Base-by-base conservation (phyloP, 2,888 invertebrate genomes). In the Listrodromus nycthemerus region DNA sequence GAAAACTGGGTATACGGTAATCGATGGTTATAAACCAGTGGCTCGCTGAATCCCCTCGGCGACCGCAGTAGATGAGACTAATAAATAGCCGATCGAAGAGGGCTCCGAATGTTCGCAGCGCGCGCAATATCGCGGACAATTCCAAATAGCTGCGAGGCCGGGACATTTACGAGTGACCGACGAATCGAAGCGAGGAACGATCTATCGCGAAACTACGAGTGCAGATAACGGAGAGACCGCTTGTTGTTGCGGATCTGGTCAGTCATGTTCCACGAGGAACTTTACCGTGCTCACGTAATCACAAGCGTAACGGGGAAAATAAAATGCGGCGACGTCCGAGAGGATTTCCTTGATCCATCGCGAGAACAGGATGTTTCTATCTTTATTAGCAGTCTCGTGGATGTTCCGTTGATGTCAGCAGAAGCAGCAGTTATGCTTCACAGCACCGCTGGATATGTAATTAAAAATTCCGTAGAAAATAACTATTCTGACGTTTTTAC, bases 101-200 rank as follows among this genome's bases (percentile, higher is more conserved):
- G 5, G 48, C 74, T 21, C 30, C 21, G 33, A 61, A 13, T 61
- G 73, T 7, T 6, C 63, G 69, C 55, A 48, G 41, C 3, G 13
- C 58, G 37, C 30, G 73, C 48, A 70, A 75, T 76, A 65, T 69
- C 37, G 52, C 48, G 76, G 37, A 74, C 63, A 24, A 27, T 61
- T 19, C 48, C 65, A 55, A 66, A 78, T 63, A 70, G 75, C 81
- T 74, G 73, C 61, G 48, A 33, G 41, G 41, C 52, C 66, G 65
- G 81, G 58, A 33, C 84, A 66, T 81, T 78, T 78, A 81, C 84
- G 78, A 81, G 70, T 78, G 84, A 71, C 81, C 75, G 45, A 70
- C 45, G 71, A 66, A 45, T 58, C n/a, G 55, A 65, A 24, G 48
- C 27, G 27, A 24, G 67, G 55, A 16, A 45, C 81, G 55, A 76